Conservation (phyloP, 2,113 vertebrate species). For the Drymodes brunneopygia region DNA sequence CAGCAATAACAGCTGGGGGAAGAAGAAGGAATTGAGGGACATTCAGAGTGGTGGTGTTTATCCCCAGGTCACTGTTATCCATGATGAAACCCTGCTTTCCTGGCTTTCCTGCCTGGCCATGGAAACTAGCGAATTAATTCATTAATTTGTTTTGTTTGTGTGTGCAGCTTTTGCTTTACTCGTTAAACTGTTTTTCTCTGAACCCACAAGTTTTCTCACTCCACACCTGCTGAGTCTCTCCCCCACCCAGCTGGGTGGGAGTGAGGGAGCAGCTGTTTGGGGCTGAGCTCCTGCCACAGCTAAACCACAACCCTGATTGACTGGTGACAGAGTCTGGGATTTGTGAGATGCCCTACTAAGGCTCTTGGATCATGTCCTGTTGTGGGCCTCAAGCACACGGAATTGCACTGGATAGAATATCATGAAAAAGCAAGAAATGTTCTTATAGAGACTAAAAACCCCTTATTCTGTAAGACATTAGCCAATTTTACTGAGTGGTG, state of each 20-base stretch:
- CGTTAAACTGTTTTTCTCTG: neutral
- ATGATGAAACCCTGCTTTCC: too few species aligned
- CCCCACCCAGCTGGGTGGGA: accelerated
- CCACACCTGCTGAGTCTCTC: neutral
- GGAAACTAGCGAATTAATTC: neutral
- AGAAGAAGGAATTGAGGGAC: too few species aligned
- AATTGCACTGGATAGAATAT: neutral
- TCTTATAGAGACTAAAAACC: accelerated
- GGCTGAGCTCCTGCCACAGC: neutral
- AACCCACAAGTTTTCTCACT: neutral
- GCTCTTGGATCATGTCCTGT: neutral
- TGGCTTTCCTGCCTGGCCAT: neutral
- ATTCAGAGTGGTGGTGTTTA: too few species aligned
- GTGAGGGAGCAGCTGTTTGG: accelerated
- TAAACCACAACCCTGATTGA: accelerated
- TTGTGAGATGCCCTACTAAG: neutral
- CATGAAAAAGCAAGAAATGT: neutral
- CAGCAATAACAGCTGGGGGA: too few species aligned
- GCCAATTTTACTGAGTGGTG: neutral
- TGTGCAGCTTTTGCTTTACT: neutral
- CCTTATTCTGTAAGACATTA: neutral
- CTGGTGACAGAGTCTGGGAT: too few species aligned
- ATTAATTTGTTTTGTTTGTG: neutral
- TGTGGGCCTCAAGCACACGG: neutral
- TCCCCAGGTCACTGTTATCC: too few species aligned